Percentiles rank a stretch among this genome's conserved stretches.
phyloP scores from a whole-genome alignment of 2,797 vertebrate species.

The Meriones psammophilus region DNA sequence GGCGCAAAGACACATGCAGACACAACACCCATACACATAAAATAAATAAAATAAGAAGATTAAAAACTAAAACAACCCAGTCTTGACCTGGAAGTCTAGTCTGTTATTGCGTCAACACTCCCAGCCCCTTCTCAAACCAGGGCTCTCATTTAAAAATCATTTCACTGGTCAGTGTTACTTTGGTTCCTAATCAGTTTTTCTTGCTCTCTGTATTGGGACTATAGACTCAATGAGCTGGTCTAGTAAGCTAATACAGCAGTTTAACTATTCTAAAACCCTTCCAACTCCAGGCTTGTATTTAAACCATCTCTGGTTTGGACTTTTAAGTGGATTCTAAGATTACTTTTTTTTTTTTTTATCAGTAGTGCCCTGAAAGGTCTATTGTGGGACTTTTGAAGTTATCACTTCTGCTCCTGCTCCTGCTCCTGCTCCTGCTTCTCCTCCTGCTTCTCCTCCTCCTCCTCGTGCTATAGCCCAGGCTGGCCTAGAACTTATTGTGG shows the following conservation, averaged over 20 bases:
- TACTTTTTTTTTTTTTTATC: not conserved
- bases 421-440: too few relatives aligned
- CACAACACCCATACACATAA: not conserved
- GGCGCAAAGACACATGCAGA: not conserved
- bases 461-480: too few relatives aligned
- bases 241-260: conserved; percentile 28
- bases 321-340: not conserved
- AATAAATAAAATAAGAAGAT: not conserved
- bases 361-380: not conserved
- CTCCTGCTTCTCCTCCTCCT: not conserved
- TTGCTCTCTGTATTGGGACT: conserved; percentile 7
- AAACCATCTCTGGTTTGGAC: conserved; percentile 13
- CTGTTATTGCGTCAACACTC: not conserved
- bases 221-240: conserved; percentile 3
- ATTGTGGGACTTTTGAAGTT: not conserved
- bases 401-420: not conserved
- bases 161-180: not conserved
- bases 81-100: not conserved
- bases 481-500: not conserved
- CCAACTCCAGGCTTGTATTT: not conserved
- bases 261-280: not conserved
- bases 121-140: not conserved
- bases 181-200: conserved; percentile 52
- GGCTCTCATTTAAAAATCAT: conserved; percentile 15
- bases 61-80: not conserved